Conservation (phyloP, 2,888 invertebrate species). For the Hirtodrosophila duncani region DNA sequence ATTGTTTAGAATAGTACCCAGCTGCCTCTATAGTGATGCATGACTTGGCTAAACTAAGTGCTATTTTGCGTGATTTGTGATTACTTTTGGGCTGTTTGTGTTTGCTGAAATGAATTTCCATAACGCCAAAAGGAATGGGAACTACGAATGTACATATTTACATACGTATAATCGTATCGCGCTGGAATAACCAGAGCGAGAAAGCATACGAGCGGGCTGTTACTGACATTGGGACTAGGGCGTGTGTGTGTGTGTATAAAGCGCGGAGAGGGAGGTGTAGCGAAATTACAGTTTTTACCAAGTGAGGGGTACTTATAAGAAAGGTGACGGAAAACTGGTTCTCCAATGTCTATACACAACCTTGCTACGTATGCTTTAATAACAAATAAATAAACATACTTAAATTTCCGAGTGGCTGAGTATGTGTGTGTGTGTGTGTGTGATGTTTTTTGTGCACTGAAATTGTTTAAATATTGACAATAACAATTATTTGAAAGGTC, state of each 20-base stretch:
- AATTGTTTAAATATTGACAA: slow-evolving; percentile 27
- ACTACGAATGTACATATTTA: neutral
- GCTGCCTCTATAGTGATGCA: too few relatives aligned
- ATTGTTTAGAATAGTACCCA: too few relatives aligned
- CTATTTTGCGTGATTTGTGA: too few relatives aligned
- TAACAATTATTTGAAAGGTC: slow-evolving; percentile 3
- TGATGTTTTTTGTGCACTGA: slow-evolving; percentile 16
- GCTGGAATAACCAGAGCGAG: slow-evolving; percentile 12
- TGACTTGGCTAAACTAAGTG: too few relatives aligned
- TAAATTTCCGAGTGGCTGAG: too few relatives aligned
- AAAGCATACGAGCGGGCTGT: too few relatives aligned
- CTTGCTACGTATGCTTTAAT: slow-evolving; percentile 55
- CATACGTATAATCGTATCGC: slow-evolving; percentile 4
- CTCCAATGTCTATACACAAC: slow-evolving; percentile 41
- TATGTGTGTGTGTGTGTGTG: slow-evolving; percentile 2
- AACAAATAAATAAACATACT: slow-evolving; percentile 36
- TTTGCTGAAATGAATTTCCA: too few relatives aligned
- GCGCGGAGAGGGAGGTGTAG: slow-evolving; percentile 13
- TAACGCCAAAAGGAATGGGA: slow-evolving; percentile 23
- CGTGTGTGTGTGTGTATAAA: slow-evolving; percentile 8
- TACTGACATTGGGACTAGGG: too few relatives aligned
- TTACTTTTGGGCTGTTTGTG: too few relatives aligned
- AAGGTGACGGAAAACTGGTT: slow-evolving; percentile 37
- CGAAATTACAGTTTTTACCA: neutral
- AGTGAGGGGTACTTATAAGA: too few relatives aligned